Conservation (phyloP, 2,888 invertebrate genomes). For the Anagyrus pseudococci region DNA sequence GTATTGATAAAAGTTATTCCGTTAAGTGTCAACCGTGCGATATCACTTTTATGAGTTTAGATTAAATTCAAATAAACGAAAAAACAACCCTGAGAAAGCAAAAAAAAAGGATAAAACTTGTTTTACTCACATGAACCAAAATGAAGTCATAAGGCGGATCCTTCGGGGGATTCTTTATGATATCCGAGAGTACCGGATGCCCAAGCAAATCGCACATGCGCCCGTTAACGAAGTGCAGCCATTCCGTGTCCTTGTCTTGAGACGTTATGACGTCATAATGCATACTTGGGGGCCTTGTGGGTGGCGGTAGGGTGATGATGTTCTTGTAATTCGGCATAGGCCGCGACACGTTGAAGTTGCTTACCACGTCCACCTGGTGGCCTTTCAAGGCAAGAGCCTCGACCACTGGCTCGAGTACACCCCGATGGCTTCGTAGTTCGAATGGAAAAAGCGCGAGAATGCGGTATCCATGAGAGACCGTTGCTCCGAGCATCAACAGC, state of each 20-base stretch:
- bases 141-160: conserved; percentile 14
- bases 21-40: no score
- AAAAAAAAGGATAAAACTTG: no score
- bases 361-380: conserved; percentile 28
- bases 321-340: conserved; percentile 24
- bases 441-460: conserved; percentile 24
- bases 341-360: conserved; percentile 13
- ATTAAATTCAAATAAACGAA: background rate
- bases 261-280: background rate
- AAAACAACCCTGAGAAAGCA: background rate
- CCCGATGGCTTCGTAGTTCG: conserved; percentile 19
- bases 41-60: background rate
- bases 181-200: background rate
- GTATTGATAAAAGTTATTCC: no score
- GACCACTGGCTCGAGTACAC: conserved; percentile 1
- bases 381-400: conserved; percentile 15
- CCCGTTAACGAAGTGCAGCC: background rate
- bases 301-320: conserved; percentile 7
- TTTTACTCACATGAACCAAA: conserved; percentile 17
- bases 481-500: background rate
- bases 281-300: background rate
- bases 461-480: background rate
- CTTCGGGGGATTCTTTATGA: conserved; percentile 9
- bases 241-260: background rate
- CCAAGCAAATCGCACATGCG: conserved; percentile 12